Percentiles rank a stretch among this genome's conserved stretches.
Evolutionary conservation across 2,113 vertebrate genomes (phyloP).

Genomic region (Anseranas semipalmata): DNA sequence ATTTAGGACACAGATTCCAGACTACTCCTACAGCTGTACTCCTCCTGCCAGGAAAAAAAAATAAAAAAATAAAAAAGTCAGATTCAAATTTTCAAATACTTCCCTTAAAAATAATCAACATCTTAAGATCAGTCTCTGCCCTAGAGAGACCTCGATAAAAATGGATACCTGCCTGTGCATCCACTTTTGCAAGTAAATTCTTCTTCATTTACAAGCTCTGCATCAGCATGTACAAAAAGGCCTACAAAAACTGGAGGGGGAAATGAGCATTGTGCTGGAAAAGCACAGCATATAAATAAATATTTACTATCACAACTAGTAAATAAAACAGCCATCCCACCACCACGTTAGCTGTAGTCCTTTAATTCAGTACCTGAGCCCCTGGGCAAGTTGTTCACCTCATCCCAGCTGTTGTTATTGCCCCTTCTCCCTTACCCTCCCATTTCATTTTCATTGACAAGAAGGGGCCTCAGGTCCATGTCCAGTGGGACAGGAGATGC

Average conservation of each 20-base stretch:
- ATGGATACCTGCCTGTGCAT: background rate
- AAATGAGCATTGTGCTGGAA: background rate
- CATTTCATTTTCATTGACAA: fast-evolving
- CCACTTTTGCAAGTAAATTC: background rate
- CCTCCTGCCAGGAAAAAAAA: background rate
- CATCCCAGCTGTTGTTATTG: background rate
- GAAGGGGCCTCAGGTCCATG: fast-evolving
- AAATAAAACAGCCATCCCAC: background rate
- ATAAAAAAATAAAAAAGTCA: fast-evolving
- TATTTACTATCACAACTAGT: background rate
- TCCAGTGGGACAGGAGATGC: background rate
- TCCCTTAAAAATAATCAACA: background rate
- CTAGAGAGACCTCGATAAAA: background rate
- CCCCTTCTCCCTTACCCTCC: background rate
- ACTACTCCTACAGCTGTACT: background rate
- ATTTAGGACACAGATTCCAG: background rate
- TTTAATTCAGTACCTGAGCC: background rate
- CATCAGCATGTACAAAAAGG: background rate
- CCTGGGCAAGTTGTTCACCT: background rate
- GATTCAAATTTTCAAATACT: background rate
- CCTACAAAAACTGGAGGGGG: background rate
- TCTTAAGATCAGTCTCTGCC: background rate
- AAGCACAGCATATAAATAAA: background rate
- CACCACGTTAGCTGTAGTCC: no score
- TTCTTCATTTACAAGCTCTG: background rate